A percentile compares a stretch with the other conserved stretches of the same genome.
These are phyloP conservation scores for Hassar affinis DNA, from an alignment of 2,113 vertebrate genomes.

Conservation along the genomic window DNA sequence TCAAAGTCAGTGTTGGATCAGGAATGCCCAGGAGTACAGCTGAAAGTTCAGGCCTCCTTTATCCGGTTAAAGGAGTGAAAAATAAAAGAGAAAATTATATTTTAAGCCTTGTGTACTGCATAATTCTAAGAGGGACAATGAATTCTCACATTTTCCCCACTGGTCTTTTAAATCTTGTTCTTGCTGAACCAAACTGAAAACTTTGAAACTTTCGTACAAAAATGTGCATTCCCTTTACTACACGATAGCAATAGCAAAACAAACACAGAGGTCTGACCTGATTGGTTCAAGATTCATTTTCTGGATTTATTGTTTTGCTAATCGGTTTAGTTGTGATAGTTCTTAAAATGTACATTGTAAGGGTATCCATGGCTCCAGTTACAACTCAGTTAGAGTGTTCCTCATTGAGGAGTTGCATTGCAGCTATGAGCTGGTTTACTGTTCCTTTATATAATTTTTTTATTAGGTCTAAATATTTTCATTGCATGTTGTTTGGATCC, in stretches of 20 bases:
- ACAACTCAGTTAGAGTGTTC: conserved; percentile 1
- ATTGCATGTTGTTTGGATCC: background rate
- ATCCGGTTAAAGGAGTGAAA: background rate
- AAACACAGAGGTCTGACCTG: background rate
- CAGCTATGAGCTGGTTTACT: background rate
- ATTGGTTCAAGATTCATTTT: background rate
- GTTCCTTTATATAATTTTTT: background rate
- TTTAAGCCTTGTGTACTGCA: background rate
- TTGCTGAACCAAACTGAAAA: background rate
- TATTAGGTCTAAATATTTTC: background rate
- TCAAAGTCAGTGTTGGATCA: background rate
- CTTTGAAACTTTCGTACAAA: too few species aligned
- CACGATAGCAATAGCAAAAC: background rate
- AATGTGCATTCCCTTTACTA: background rate
- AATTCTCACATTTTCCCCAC: background rate
- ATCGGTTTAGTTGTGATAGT: background rate
- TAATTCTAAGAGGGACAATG: background rate
- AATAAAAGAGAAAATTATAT: background rate
- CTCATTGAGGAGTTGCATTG: background rate
- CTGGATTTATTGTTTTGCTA: background rate
- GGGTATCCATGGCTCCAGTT: background rate
- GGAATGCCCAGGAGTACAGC: background rate
- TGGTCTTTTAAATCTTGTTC: background rate
- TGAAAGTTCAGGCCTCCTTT: background rate
- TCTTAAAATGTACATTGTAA: background rate